Conservation (phyloP, 2,797 vertebrate species). For the Lagocephalus sceleratus region DNA sequence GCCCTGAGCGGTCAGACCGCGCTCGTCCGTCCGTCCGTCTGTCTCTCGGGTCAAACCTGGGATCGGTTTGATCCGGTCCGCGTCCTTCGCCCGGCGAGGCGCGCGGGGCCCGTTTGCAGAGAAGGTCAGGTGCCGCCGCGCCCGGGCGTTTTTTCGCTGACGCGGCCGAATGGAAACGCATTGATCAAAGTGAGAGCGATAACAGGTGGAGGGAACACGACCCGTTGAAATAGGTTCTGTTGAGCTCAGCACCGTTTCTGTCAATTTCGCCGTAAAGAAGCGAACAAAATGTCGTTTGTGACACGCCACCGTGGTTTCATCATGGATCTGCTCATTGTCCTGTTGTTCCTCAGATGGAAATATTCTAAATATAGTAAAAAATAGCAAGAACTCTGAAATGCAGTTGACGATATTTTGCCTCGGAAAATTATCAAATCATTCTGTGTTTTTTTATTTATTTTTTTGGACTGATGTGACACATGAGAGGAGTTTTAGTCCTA, state of each 20-base stretch:
- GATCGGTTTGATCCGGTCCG: constrained; percentile 26
- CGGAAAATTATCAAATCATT: not conserved
- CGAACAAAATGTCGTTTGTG: not conserved
- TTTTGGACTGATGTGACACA: not conserved
- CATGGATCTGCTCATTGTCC: not conserved
- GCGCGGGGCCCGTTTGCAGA: constrained; percentile 46
- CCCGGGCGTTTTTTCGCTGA: constrained; percentile 58
- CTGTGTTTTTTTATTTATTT: not conserved
- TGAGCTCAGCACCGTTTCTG: constrained; percentile 12
- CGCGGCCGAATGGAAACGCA: constrained; percentile 72
- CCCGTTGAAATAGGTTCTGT: constrained; percentile 28
- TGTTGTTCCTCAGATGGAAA: not conserved
- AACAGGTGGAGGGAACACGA: constrained; percentile 56
- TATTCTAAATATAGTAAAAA: not conserved
- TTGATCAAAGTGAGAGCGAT: constrained; percentile 38
- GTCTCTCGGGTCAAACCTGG: constrained; percentile 25
- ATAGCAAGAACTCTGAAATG: too few species aligned
- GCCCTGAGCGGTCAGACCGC: constrained; percentile 4
- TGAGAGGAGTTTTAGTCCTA: not conserved
- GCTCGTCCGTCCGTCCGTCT: constrained; percentile 6
- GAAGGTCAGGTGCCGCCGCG: constrained; percentile 55
- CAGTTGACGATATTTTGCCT: not conserved
- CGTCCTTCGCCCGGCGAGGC: constrained; percentile 39
- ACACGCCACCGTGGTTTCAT: not conserved
- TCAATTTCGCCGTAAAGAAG: constrained; percentile 10